A percentile compares a stretch with the other conserved stretches of the same genome.
These are phyloP conservation scores for Nyctibius grandis DNA, from an alignment of 2,797 vertebrate genomes.

Conservation along the genomic window DNA sequence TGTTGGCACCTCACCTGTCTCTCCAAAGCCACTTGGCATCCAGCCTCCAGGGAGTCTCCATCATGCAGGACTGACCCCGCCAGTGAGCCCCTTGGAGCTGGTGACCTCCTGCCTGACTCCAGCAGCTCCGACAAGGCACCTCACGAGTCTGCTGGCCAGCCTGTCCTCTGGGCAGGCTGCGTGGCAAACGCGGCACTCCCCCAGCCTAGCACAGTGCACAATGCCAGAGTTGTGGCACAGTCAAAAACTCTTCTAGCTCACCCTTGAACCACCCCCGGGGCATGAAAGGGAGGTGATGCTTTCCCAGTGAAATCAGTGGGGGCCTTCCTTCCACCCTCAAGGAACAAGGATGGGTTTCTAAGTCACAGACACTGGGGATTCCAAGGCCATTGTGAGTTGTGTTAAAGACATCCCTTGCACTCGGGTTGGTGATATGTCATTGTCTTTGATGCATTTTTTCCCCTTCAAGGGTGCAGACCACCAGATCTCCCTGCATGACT, in stretches of 20 bases:
- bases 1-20: background rate
- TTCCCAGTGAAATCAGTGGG: background rate
- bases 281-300: background rate
- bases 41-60: background rate
- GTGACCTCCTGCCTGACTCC: background rate
- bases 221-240: fast-evolving
- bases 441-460: background rate
- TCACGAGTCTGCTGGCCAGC: background rate
- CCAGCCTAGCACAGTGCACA: background rate
- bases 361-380: fast-evolving
- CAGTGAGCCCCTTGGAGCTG: background rate
- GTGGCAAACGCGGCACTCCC: fast-evolving
- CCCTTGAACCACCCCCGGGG: background rate
- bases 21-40: background rate
- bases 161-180: background rate
- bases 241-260: background rate
- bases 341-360: background rate
- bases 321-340: background rate
- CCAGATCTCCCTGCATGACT: background rate
- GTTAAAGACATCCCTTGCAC: background rate
- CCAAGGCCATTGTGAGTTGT: background rate
- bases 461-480: background rate
- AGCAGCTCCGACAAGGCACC: background rate
- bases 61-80: fast-evolving
- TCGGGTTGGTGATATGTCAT: background rate